phyloP scores from a whole-genome alignment of 2,888 invertebrate species.

The Carcina quercana region DNA sequence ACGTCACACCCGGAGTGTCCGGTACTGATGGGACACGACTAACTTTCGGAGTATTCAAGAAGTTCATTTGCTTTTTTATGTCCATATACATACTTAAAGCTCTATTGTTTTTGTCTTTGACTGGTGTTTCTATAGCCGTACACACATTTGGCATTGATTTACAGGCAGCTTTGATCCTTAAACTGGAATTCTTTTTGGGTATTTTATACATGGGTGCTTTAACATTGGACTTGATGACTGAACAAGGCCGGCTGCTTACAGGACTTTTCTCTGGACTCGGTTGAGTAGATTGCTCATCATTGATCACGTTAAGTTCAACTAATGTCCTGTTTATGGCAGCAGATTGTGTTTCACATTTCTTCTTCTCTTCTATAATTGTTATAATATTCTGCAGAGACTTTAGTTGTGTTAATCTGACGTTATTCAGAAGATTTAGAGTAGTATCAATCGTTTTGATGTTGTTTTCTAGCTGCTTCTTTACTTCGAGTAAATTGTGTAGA shows the following conservation, averaged over 20 bases:
- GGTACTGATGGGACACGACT: slow-evolving; percentile 24
- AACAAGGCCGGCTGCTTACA: slow-evolving; percentile 25
- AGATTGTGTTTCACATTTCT: slow-evolving; percentile 12
- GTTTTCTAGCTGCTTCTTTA: slow-evolving; percentile 37
- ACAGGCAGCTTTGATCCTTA: slow-evolving; percentile 43
- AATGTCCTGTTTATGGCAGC: slow-evolving; percentile 27
- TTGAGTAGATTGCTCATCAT: slow-evolving; percentile 9
- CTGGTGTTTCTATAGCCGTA: slow-evolving; percentile 28
- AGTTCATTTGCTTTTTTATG: slow-evolving; percentile 55
- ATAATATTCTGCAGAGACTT: slow-evolving; percentile 38
- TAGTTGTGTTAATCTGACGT: slow-evolving; percentile 39
- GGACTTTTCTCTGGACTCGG: slow-evolving; percentile 22
- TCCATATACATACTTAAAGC: slow-evolving; percentile 55
- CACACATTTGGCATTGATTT: slow-evolving; percentile 52
- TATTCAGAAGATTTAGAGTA: slow-evolving; percentile 32
- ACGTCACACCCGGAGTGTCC: slow-evolving; percentile 51
- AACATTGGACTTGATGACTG: slow-evolving; percentile 36
- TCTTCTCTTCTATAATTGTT: slow-evolving; percentile 39
- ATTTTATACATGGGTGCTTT: slow-evolving; percentile 57
- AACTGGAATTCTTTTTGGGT: slow-evolving; percentile 44
- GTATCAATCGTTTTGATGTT: slow-evolving; percentile 43
- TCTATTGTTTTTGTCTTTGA: slow-evolving; percentile 31
- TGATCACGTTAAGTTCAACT: slow-evolving; percentile 15
- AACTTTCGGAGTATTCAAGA: slow-evolving; percentile 47
- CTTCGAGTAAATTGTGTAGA: slow-evolving; percentile 36